These are phyloP conservation scores for Hydrotaea cyrtoneurina DNA, from an alignment of 2,888 invertebrate species.

Conservation along the genomic window DNA sequence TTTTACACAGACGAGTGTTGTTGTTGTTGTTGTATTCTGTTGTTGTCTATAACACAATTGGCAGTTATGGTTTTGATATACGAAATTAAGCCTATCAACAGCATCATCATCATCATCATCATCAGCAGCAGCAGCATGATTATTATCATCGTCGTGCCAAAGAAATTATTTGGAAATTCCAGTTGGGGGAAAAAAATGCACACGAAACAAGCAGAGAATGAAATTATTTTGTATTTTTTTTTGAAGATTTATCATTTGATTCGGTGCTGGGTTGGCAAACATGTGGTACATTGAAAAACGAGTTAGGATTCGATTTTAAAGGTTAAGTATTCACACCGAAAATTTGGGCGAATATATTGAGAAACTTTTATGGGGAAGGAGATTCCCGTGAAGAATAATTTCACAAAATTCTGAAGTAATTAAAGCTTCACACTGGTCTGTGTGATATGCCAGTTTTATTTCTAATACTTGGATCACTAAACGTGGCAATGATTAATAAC, in stretches of 20 bases:
- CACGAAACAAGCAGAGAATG: conserved; percentile 9
- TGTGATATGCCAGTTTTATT: too few relatives aligned
- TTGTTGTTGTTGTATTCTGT: background rate
- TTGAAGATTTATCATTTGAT: conserved; percentile 20
- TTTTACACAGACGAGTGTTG: background rate
- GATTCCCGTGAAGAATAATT: too few relatives aligned
- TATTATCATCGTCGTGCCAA: background rate
- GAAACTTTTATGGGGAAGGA: too few relatives aligned
- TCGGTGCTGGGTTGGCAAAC: background rate
- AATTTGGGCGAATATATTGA: too few relatives aligned
- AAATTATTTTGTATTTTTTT: conserved; percentile 52
- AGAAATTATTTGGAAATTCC: conserved; percentile 57
- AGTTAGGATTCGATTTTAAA: too few relatives aligned
- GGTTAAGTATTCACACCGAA: too few relatives aligned
- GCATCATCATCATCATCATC: background rate
- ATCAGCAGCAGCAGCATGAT: background rate
- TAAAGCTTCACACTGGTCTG: too few relatives aligned
- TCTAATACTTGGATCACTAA: too few relatives aligned
- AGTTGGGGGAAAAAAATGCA: conserved; percentile 19
- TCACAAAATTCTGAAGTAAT: too few relatives aligned
- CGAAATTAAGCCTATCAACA: conserved; percentile 49
- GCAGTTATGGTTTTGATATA: conserved; percentile 57
- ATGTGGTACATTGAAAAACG: background rate
- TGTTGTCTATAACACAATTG: conserved; percentile 56
- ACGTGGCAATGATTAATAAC: too few relatives aligned